Evolutionary conservation across 2,797 vertebrate genomes (phyloP).

Genomic region (Heliangelus exortis): DNA sequence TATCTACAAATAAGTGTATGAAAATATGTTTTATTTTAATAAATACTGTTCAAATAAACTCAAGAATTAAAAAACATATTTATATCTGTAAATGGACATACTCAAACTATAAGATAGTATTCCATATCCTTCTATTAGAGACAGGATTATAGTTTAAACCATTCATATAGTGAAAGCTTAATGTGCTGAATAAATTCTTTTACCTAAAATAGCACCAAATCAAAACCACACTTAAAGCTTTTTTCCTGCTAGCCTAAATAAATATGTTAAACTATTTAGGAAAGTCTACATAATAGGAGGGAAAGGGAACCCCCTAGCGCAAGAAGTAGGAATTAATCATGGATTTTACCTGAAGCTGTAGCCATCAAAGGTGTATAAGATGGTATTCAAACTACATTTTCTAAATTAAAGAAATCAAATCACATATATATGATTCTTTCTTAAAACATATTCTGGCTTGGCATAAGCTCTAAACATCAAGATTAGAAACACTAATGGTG

Average conservation of each 20-base stretch:
- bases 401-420: neutral
- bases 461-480: neutral
- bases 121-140: neutral
- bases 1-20: neutral
- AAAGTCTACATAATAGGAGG: neutral
- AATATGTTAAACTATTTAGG: neutral
- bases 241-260: neutral
- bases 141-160: neutral
- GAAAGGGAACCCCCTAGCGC: constrained; percentile 75
- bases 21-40: neutral
- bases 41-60: neutral
- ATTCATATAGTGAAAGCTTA: neutral
- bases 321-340: constrained; percentile 34
- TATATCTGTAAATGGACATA: neutral
- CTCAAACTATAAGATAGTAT: neutral
- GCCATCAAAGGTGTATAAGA: neutral
- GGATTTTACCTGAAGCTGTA: neutral
- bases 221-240: neutral
- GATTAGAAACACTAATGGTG: neutral
- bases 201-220: constrained; percentile 22
- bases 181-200: neutral
- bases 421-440: neutral
- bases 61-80: neutral
- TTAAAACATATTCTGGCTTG: neutral
- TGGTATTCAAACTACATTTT: neutral